These are phyloP conservation scores for Penaeus chinensis DNA, from an alignment of 1,140 invertebrate species.

Conservation along the genomic window DNA sequence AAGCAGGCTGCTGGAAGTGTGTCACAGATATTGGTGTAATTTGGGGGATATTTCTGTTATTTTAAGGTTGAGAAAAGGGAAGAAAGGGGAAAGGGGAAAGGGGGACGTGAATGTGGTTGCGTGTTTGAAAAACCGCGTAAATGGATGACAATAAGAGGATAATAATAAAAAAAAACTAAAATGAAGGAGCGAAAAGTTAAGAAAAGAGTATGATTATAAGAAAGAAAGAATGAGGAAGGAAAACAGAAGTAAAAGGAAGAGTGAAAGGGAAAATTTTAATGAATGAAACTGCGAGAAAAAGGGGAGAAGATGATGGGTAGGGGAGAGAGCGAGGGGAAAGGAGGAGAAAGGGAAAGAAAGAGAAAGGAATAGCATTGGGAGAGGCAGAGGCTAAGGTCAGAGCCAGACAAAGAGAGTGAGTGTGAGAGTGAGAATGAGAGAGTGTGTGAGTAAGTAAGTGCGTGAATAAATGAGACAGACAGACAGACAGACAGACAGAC, in stretches of 20 bases:
- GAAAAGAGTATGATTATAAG: not conserved
- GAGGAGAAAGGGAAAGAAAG: not conserved
- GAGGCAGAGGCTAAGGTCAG: not conserved
- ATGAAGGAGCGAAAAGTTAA: not conserved
- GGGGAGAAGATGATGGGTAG: not conserved
- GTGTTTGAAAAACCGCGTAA: not conserved
- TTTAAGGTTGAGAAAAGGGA: too few relatives aligned
- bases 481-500: too few relatives aligned
- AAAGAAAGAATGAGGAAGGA: not conserved
- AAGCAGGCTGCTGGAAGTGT: too few relatives aligned
- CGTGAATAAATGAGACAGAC: too few relatives aligned
- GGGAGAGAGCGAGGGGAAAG: not conserved
- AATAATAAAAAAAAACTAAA: too few relatives aligned
- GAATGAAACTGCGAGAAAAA: too few relatives aligned
- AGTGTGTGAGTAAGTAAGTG: too few relatives aligned
- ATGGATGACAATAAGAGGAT: not conserved
- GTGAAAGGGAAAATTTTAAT: not conserved
- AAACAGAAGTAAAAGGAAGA: too few relatives aligned
- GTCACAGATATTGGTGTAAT: too few relatives aligned
- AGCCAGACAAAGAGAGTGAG: not conserved
- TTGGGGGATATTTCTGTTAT: too few relatives aligned
- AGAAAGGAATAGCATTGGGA: not conserved
- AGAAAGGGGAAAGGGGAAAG: not conserved
- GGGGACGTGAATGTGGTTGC: not conserved
- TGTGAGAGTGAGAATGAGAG: too few relatives aligned